Conservation (phyloP, 2,113 vertebrate genomes). For the Engraulis encrasicolus region DNA sequence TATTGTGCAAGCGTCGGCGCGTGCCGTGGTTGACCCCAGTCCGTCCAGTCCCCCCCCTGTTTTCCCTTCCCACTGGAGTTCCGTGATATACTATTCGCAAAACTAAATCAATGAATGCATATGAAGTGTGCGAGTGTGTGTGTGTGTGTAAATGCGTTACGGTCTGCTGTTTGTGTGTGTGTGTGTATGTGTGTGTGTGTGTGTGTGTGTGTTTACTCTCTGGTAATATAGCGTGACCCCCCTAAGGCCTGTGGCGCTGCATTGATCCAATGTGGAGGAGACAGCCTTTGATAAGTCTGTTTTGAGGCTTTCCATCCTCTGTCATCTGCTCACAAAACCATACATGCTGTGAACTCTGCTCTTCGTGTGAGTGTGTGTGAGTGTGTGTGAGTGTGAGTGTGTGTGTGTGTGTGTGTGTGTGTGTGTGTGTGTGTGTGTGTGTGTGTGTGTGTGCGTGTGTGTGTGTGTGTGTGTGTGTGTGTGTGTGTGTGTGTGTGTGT, state of each 20-base stretch:
- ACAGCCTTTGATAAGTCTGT: conserved; percentile 74
- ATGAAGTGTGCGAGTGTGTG: conserved; percentile 86
- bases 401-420: not conserved
- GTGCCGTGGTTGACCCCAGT: conserved; percentile 94
- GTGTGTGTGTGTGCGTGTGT: no score
- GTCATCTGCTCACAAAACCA: conserved; percentile 34
- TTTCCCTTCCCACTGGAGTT: conserved; percentile 94
- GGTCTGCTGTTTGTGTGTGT: not conserved
- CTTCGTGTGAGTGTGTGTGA: conserved; percentile 15
- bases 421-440: not conserved
- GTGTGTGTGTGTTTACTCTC: not conserved
- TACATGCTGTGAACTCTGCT: conserved; percentile 14
- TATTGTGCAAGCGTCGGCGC: conserved; percentile 90
- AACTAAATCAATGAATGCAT: conserved; percentile 98
- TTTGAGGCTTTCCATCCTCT: conserved; percentile 60
- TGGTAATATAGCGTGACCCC: conserved; percentile 89
- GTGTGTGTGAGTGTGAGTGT: not conserved
- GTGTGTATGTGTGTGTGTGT: conserved; percentile 3
- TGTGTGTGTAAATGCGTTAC: not conserved
- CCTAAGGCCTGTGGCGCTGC: conserved; percentile 77
- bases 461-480: conserved; percentile 8
- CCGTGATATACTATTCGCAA: conserved; percentile 97
- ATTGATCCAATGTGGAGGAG: conserved; percentile 74
- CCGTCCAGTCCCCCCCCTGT: conserved; percentile 89
- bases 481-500: not conserved